phyloP scores from a whole-genome alignment of 92 coral and sea anemone species.

The Porites cylindrica region DNA sequence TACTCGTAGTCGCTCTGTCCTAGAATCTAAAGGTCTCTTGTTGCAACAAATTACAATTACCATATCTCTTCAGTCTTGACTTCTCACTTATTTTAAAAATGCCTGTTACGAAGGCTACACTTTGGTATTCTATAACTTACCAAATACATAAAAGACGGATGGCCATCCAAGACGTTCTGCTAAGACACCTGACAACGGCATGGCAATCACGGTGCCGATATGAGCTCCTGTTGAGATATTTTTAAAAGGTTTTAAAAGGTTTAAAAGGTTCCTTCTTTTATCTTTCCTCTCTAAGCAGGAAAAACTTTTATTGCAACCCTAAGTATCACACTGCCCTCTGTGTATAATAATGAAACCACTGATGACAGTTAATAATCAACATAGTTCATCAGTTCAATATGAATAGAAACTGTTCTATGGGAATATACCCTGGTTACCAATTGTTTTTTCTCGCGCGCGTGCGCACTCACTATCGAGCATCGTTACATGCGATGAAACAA shows the following conservation, averaged over 20 bases:
- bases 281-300: background rate
- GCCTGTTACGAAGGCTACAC: background rate
- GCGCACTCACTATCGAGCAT: too few relatives aligned
- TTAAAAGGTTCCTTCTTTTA: background rate
- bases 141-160: constrained; percentile 92
- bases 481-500: too few relatives aligned
- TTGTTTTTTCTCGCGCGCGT: too few relatives aligned
- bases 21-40: background rate
- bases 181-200: constrained; percentile 96
- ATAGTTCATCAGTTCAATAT: too few relatives aligned
- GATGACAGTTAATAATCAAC: too few relatives aligned
- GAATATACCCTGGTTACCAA: too few relatives aligned
- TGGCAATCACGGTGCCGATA: constrained; percentile 90
- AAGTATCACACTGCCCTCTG: too few relatives aligned
- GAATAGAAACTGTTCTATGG: too few relatives aligned
- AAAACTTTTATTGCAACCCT: too few relatives aligned
- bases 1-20: too few relatives aligned
- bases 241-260: background rate
- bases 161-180: constrained; percentile 88
- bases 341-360: too few relatives aligned
- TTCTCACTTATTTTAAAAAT: background rate
- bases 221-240: constrained; percentile 66
- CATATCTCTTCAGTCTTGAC: too few relatives aligned
- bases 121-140: constrained; percentile 51
- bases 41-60: background rate